phyloP scores from a whole-genome alignment of 2,888 invertebrate species.

The Epirrhoe tristata region DNA sequence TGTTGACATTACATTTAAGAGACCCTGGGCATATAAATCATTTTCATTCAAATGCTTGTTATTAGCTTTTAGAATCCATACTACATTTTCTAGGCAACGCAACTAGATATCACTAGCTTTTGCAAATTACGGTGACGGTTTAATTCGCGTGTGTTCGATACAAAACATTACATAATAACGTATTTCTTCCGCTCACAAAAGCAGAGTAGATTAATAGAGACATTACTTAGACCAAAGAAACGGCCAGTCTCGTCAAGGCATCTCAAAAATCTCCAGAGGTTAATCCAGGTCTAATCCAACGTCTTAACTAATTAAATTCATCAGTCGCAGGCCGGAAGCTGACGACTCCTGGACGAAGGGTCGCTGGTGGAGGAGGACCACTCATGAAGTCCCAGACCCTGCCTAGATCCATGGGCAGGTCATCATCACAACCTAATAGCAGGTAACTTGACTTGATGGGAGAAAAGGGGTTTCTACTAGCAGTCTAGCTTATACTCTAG shows the following conservation, averaged over 20 bases:
- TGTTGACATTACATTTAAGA: too few species aligned
- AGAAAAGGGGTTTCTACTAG: too few species aligned
- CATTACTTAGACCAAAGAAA: background rate
- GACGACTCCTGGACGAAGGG: constrained; percentile 89
- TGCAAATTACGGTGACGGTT: background rate
- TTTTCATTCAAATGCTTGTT: constrained; percentile 8
- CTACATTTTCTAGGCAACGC: background rate
- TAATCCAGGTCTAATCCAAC: background rate
- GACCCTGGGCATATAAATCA: background rate
- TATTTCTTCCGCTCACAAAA: background rate
- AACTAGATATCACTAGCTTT: constrained; percentile 8
- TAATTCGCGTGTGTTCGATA: background rate
- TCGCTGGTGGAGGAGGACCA: constrained; percentile 86
- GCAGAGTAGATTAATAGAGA: background rate
- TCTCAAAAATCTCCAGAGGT: background rate
- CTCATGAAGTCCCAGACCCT: constrained; percentile 94
- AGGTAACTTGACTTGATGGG: constrained; percentile 14
- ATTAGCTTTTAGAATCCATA: constrained; percentile 7
- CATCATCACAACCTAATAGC: constrained; percentile 81
- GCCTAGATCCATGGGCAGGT: constrained; percentile 92
- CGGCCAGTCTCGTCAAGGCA: background rate
- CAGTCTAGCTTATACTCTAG: too few species aligned
- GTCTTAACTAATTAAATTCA: constrained; percentile 1
- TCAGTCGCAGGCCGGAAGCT: constrained; percentile 93
- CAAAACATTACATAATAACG: background rate